These are phyloP conservation scores for Electrophaes corylata DNA, from an alignment of 2,888 invertebrate genomes.

Conservation along the genomic window DNA sequence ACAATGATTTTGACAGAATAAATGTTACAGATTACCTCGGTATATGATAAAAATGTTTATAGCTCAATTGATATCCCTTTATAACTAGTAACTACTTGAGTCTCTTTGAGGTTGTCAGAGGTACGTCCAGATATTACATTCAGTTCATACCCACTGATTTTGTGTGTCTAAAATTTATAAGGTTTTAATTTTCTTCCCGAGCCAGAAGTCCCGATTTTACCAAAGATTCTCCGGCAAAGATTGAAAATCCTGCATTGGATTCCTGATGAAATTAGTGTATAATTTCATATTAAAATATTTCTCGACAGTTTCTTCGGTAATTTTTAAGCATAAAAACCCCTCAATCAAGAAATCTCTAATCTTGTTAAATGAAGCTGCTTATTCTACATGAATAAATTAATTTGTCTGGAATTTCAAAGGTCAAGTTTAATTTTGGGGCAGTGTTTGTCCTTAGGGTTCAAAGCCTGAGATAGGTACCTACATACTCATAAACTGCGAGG, in stretches of 20 bases:
- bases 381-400: conserved; percentile 26
- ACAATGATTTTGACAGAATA: too few species aligned
- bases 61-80: too few species aligned
- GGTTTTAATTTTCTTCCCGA: too few species aligned
- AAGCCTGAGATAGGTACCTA: conserved; percentile 10
- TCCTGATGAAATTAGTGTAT: not conserved
- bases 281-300: not conserved
- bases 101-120: too few species aligned
- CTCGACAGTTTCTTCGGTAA: not conserved
- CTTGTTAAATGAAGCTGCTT: conserved; percentile 23
- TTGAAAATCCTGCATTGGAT: not conserved
- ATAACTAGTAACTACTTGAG: too few species aligned
- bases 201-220: too few species aligned
- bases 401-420: conserved; percentile 36
- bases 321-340: conserved; percentile 8
- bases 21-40: too few species aligned
- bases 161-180: too few species aligned
- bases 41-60: too few species aligned
- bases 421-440: conserved; percentile 45
- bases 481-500: conserved; percentile 18
- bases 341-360: conserved; percentile 14
- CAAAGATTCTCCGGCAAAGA: too few species aligned
- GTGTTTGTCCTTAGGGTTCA: conserved; percentile 16
- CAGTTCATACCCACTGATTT: too few species aligned
- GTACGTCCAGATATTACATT: too few species aligned